Percentiles rank a stretch among this genome's conserved stretches.
These are phyloP conservation scores for Nasonovia ribisnigri DNA, from an alignment of 2,888 invertebrate species.

Conservation along the genomic window DNA sequence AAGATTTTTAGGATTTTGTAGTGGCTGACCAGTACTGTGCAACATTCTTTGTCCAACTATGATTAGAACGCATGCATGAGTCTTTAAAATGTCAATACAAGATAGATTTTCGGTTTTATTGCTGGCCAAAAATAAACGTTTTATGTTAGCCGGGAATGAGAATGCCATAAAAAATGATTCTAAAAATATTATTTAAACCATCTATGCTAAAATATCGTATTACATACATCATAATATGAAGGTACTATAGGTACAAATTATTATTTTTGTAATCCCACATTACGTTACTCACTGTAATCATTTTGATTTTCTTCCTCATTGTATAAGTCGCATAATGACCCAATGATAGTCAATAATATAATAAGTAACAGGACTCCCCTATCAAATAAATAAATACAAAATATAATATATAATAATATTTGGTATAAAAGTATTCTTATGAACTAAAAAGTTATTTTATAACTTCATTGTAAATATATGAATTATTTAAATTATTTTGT, in stretches of 20 bases:
- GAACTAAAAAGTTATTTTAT: background rate
- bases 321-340: constrained; percentile 30
- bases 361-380: constrained; percentile 36
- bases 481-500: background rate
- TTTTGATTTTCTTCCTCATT: constrained; percentile 33
- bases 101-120: constrained; percentile 52
- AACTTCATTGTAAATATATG: background rate
- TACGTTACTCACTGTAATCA: constrained; percentile 20
- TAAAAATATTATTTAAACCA: background rate
- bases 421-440: background rate
- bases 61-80: constrained; percentile 39
- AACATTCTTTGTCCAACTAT: constrained; percentile 55
- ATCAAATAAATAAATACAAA: background rate
- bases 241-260: background rate
- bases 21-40: constrained; percentile 28
- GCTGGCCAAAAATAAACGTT: constrained; percentile 49
- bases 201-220: background rate
- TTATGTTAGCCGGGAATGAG: constrained; percentile 46
- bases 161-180: constrained; percentile 49
- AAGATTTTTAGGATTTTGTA: constrained; percentile 1
- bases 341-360: constrained; percentile 27
- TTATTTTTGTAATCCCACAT: background rate
- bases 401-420: background rate
- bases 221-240: background rate
- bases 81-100: constrained; percentile 56